Evolutionary conservation across 2,888 invertebrate species (phyloP), one percentile per base, ranked within the genome.

Genomic region (Euzophera pinguis): DNA sequence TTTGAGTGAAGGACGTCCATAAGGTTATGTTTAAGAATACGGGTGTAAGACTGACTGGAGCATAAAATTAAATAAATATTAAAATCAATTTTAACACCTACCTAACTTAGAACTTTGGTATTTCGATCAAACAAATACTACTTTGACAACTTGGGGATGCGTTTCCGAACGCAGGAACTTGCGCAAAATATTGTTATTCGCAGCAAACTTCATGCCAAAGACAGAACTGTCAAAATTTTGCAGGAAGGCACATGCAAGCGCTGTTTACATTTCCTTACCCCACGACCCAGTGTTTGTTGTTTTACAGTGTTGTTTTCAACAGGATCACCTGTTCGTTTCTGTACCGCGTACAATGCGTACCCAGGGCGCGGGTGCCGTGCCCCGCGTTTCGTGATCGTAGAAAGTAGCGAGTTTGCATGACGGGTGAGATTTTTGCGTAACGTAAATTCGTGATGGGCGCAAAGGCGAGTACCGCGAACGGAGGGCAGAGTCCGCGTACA

Each of bases 401-500:
- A 53, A 57, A 65, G 59, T 54, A 39, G 42, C 59, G 65, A 67
- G 69, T 71, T 64, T 62, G 74, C 67, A 80, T 80, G 81, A 78
- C 83, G 74, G 78, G 80, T 80, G 80, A 63, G 72, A 71, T 75
- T 78, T 88, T 89, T 86, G 85, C 85, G 84, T 86, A 84, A 87
- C 83, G 73, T 56, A 53, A 71, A 94, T 78, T 73, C 67, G 82
- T 73, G 69, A 96, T 96, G 96, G 96, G 96, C 91, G 96, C 95
- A 81, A 96, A 95, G 91, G 93, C 95, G 73, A 96, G 96, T 84
- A 95, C 95, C 65, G 94, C 95, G 66, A 94, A 93, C 81, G 93
- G 93, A 71, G 94, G 94, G 73, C 93, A 94, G 85, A 94, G 94
- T 90, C 93, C 94, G 70, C 92, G 94, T 64, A 91, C 94, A 64